Evolutionary conservation across 2,888 invertebrate species (phyloP), one percentile per base, ranked within the genome.

Genomic region (Cyrtodaria siliqua): DNA sequence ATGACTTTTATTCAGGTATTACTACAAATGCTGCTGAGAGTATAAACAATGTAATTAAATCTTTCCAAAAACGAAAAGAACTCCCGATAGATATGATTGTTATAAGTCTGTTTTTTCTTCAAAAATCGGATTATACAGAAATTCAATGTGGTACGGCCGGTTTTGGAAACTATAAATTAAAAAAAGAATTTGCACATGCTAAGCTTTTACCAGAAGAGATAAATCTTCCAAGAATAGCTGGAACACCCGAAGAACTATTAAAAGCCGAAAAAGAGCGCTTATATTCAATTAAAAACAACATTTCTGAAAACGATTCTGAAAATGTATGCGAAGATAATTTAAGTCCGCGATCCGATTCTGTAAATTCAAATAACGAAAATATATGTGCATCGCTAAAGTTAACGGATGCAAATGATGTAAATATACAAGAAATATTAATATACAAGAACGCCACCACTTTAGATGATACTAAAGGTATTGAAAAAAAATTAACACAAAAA

Each of bases 141-240:
- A 52, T 68, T 52, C 68, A 68, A 27, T 68, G 68, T 59, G 42
- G 68, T 42, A 33, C 59, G 2, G 60, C 68, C 9, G 59, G 59
- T 20, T 59, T 68, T 40, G 59, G 68, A 4, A 68, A 68, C 20
- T 59, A 26, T 23, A 59, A 38, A 52, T 20, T 59, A 14, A 68
- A 49, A 33, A 9, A 47, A n/a, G 42, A 40, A 2, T 68, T 18
- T 40, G 3, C 23, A 9, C 59, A 27, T 27, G 68, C 68, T 1
- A 59, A 68, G 42, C 9, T 59, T 3, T 55, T 50, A 2, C 50
- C 42, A 14, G 23, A 27, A 16, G 68, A 68, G 0, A 68, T 68
- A 12, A 2, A 24, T 2, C 8, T 68, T 24, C 27, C 52, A 0
- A 9, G 50, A 20, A 18, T 40, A 23, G 16, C 26, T 2, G 62